phyloP scores from a whole-genome alignment of 2,888 invertebrate species.

The Oxytorus armatus region DNA sequence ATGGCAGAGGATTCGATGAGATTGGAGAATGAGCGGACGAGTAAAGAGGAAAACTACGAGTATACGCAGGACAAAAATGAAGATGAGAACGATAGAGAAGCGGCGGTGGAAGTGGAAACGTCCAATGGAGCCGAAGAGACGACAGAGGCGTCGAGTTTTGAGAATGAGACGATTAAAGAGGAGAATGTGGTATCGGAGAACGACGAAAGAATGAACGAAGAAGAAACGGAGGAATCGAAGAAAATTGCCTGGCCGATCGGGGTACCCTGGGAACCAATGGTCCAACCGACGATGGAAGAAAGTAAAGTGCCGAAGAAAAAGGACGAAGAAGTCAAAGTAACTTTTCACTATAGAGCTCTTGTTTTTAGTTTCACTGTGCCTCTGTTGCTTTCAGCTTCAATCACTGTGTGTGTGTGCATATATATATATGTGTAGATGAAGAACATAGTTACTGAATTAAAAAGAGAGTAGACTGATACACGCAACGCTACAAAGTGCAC shows the following conservation, averaged over 20 bases:
- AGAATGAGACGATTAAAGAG: conserved; percentile 18
- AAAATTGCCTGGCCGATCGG: conserved; percentile 75
- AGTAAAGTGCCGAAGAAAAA: conserved; percentile 57
- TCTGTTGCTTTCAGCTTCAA: not conserved
- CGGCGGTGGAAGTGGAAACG: conserved; percentile 23
- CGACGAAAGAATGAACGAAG: conserved; percentile 40
- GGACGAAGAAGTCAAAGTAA: conserved; percentile 69
- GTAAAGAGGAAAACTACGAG: conserved; percentile 28
- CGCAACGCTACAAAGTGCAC: too few relatives aligned
- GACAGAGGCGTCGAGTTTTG: conserved; percentile 12
- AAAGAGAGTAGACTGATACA: conserved; percentile 36
- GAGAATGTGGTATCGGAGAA: not conserved
- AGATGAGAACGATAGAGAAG: too few relatives aligned
- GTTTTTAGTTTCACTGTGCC: conserved; percentile 16
- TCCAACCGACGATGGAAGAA: conserved; percentile 42
- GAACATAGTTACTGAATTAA: conserved; percentile 43
- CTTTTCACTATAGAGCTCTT: conserved; percentile 62
- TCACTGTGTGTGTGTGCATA: not conserved
- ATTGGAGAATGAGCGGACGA: conserved; percentile 20
- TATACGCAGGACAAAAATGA: too few relatives aligned
- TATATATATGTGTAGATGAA: not conserved
- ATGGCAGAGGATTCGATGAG: conserved; percentile 14
- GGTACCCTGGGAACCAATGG: conserved; percentile 70
- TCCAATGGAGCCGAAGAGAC: conserved; percentile 25
- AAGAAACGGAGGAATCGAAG: conserved; percentile 53